Conservation (phyloP, 2,888 invertebrate species). For the Oscheius myriophilus region DNA sequence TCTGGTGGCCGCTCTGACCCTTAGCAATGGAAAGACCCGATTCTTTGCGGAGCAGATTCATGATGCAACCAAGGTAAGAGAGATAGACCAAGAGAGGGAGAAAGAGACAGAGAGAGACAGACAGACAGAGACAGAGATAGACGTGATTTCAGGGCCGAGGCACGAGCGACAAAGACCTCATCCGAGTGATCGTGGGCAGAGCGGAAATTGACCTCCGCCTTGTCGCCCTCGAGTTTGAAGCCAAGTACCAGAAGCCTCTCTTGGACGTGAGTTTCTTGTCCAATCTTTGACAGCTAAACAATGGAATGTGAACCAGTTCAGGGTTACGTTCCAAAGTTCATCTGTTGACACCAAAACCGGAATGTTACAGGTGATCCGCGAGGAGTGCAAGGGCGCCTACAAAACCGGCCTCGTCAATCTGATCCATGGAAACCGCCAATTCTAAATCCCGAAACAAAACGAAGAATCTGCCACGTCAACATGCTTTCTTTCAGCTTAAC, state of each 20-base stretch:
- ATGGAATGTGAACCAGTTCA: too few relatives aligned
- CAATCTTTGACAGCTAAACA: not conserved
- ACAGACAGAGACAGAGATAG: not conserved
- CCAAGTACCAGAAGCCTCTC: slow-evolving; percentile 57
- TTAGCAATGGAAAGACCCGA: slow-evolving; percentile 52
- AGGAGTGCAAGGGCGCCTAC: slow-evolving; percentile 65
- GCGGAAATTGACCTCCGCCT: slow-evolving; percentile 80
- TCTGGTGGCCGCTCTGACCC: slow-evolving; percentile 9
- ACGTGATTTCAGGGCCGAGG: slow-evolving; percentile 56
- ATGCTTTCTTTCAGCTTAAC: too few relatives aligned
- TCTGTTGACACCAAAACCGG: too few relatives aligned
- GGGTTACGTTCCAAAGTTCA: too few relatives aligned
- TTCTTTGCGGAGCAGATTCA: slow-evolving; percentile 68
- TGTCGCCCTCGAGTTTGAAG: slow-evolving; percentile 82
- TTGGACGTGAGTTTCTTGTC: slow-evolving; percentile 37
- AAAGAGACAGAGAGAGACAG: not conserved
- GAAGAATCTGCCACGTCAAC: too few relatives aligned
- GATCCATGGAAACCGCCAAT: slow-evolving; percentile 61
- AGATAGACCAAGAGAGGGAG: not conserved
- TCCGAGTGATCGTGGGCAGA: slow-evolving; percentile 64
- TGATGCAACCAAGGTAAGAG: slow-evolving; percentile 62
- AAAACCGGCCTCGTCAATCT: slow-evolving; percentile 66
- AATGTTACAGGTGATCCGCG: slow-evolving; percentile 26
- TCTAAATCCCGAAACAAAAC: slow-evolving; percentile 1
- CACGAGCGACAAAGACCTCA: slow-evolving; percentile 62